Conservation (phyloP, 2,797 vertebrate genomes). For the Rhinophrynus dorsalis region DNA sequence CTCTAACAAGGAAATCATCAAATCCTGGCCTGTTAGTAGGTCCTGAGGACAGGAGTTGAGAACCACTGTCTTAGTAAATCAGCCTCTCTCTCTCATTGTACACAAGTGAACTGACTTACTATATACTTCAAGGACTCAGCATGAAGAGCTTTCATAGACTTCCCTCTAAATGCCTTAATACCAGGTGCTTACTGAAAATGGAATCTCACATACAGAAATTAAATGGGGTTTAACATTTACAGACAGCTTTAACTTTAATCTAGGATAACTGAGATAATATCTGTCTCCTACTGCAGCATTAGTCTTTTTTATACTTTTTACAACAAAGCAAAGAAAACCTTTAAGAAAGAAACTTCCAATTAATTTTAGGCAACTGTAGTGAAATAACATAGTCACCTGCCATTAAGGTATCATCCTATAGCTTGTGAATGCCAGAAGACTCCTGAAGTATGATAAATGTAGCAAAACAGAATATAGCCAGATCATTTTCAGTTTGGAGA, state of each 20-base stretch:
- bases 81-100: no score
- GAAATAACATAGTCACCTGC: conserved; percentile 16
- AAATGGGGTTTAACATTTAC: conserved; percentile 41
- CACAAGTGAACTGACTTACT: not conserved
- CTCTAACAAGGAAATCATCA: no score
- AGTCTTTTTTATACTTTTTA: conserved; percentile 13
- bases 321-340: conserved; percentile 42
- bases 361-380: conserved; percentile 21
- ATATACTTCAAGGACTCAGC: not conserved
- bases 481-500: conserved; percentile 34
- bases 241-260: conserved; percentile 39
- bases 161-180: conserved; percentile 4
- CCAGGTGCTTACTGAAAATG: conserved; percentile 20
- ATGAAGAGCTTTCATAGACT: conserved; percentile 1
- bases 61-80: no score
- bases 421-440: conserved; percentile 14
- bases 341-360: conserved; percentile 37
- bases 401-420: conserved; percentile 24
- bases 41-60: no score
- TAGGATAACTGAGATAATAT: conserved; percentile 44
- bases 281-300: conserved; percentile 42
- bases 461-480: not conserved
- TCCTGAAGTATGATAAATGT: conserved; percentile 19
- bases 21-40: no score
- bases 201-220: conserved; percentile 25